Percentiles rank a stretch among this genome's conserved stretches.
These are phyloP conservation scores for Pardosa pseudoannulata DNA, from an alignment of 2,888 invertebrate genomes.

Conservation along the genomic window DNA sequence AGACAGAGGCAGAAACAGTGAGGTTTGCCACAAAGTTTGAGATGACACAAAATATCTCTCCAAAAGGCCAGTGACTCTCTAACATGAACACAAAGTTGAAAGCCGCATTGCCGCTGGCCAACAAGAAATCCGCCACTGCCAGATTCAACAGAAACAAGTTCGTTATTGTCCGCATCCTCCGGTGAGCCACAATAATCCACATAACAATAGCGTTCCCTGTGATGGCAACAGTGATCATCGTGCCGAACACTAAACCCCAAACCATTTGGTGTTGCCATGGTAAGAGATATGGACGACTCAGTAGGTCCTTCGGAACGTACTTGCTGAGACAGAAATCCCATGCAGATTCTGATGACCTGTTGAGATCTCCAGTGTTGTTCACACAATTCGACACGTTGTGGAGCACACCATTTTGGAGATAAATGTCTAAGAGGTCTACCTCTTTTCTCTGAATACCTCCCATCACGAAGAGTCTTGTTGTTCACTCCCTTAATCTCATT, in stretches of 20 bases:
- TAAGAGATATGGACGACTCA: conserved; percentile 82
- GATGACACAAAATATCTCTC: conserved; percentile 71
- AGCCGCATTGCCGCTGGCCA: conserved; percentile 73
- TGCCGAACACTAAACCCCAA: conserved; percentile 87
- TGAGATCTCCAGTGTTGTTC: conserved; percentile 22
- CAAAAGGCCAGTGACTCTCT: conserved; percentile 74
- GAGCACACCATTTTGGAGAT: conserved; percentile 32
- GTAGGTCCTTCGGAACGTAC: conserved; percentile 20
- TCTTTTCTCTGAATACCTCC: conserved; percentile 47
- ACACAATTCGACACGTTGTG: conserved; percentile 44
- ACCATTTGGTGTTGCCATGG: conserved; percentile 88
- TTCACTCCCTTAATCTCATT: no score
- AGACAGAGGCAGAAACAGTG: conserved; percentile 73
- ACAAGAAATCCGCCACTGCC: conserved; percentile 73
- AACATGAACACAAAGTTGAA: conserved; percentile 74
- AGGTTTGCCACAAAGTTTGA: conserved; percentile 73
- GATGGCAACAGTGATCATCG: conserved; percentile 87
- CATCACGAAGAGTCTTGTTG: no score
- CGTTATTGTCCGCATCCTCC: conserved; percentile 74
- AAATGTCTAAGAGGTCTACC: conserved; percentile 47
- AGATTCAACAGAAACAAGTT: conserved; percentile 74
- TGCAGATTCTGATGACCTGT: background rate
- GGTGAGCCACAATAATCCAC: conserved; percentile 86
- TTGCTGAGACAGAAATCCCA: conserved; percentile 39
- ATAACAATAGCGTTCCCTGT: conserved; percentile 93